Evolutionary conservation across 2,797 vertebrate genomes (phyloP).

Genomic region (Gouania willdenowi): DNA sequence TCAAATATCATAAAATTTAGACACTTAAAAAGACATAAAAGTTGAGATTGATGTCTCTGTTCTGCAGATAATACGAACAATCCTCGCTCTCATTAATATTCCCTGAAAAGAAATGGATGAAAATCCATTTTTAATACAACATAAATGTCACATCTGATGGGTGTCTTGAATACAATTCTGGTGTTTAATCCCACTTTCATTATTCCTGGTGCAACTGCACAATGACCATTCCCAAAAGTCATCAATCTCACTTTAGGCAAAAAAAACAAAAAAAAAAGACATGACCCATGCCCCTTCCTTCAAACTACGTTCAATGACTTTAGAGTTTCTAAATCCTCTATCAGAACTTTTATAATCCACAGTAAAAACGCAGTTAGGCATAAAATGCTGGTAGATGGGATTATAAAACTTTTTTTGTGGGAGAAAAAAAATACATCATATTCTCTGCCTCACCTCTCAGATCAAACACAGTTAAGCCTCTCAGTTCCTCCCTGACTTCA

Average conservation of each 20-base stretch:
- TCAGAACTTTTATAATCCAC: constrained; percentile 32
- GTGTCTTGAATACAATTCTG: constrained; percentile 12
- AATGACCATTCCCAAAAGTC: constrained; percentile 23
- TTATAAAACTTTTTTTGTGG: constrained; percentile 27
- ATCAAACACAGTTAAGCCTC: constrained; percentile 50
- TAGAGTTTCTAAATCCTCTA: constrained; percentile 20
- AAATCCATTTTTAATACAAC: constrained; percentile 12
- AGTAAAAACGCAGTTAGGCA: constrained; percentile 32
- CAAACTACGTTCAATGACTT: constrained; percentile 27
- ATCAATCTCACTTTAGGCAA: constrained; percentile 40
- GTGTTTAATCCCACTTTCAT: constrained; percentile 17
- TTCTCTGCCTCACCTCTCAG: constrained; percentile 23
- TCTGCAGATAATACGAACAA: background rate
- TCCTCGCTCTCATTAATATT: background rate
- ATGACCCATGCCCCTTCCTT: constrained; percentile 28
- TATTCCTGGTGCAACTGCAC: constrained; percentile 9
- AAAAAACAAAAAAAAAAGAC: too few relatives aligned
- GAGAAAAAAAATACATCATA: constrained; percentile 22
- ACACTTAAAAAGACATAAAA: too few relatives aligned
- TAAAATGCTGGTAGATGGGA: constrained; percentile 41
- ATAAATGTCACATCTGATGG: constrained; percentile 16
- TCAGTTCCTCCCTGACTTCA: constrained; percentile 29
- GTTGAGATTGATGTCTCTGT: background rate
- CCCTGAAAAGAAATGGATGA: background rate
- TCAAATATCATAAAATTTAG: too few relatives aligned